Conservation (phyloP, 2,797 vertebrate species). For the Sphaeramia orbicularis region DNA sequence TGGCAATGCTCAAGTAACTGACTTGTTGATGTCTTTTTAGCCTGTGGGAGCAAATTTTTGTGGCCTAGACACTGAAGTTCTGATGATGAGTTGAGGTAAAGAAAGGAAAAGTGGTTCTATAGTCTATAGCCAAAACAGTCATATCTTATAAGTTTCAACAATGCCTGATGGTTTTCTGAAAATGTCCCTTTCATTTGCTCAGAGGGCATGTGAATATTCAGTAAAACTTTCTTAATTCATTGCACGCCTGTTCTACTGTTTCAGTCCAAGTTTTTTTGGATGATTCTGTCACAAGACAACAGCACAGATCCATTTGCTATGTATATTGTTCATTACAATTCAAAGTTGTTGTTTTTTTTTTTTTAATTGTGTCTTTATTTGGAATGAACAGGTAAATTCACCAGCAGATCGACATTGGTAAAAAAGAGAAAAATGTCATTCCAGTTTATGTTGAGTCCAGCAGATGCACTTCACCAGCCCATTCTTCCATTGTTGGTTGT, state of each 20-base stretch:
- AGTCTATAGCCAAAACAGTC: no score
- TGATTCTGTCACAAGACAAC: not conserved
- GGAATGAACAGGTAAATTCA: no score
- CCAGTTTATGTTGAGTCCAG: no score
- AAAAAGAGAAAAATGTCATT: no score
- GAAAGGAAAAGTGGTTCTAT: not conserved
- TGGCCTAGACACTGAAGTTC: not conserved
- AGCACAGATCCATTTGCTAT: not conserved
- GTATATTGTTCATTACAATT: not conserved
- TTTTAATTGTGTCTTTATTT: no score
- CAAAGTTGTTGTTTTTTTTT: no score
- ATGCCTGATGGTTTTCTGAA: not conserved
- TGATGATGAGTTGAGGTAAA: constrained; percentile 1
- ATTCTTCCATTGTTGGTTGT: no score
- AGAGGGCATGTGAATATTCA: not conserved
- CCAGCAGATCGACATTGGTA: no score
- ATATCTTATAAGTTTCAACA: not conserved
- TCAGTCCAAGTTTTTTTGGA: not conserved
- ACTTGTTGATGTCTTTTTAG: constrained; percentile 19
- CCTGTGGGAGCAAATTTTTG: constrained; percentile 3
- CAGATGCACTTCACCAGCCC: no score
- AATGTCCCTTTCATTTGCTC: not conserved
- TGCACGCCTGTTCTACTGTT: no score
- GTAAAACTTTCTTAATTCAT: not conserved
- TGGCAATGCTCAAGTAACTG: not conserved